Conservation (phyloP, 2,113 vertebrate species). For the Hippocampus mohnikei region DNA sequence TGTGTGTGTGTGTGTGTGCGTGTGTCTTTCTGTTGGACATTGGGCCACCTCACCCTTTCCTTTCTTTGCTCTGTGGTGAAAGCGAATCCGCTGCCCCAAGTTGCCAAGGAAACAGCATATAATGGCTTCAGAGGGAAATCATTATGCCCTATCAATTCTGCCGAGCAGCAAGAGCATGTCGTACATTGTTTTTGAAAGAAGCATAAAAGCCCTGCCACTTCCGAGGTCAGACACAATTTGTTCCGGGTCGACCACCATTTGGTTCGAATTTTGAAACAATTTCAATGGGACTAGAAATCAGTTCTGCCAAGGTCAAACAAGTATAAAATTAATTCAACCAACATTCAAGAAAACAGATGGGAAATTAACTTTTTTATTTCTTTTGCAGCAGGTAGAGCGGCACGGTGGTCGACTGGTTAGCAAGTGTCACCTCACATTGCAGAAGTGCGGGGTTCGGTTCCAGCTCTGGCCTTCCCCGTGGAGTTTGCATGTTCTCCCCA, state of each 20-base stretch:
- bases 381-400: too few species aligned
- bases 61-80: not conserved
- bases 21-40: not conserved
- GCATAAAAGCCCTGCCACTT: not conserved
- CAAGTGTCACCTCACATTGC: too few species aligned
- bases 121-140: not conserved
- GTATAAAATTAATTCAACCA: too few species aligned
- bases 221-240: not conserved
- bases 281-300: too few species aligned
- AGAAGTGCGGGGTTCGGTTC: too few species aligned
- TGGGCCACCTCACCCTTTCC: not conserved
- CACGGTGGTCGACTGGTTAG: too few species aligned
- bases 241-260: not conserved
- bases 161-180: not conserved
- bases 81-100: not conserved
- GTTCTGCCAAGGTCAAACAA: not conserved
- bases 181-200: not conserved
- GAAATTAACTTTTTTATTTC: too few species aligned
- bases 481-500: too few species aligned
- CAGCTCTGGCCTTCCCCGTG: too few species aligned
- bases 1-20: not conserved
- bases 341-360: not conserved
- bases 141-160: not conserved
- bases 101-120: not conserved
- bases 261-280: not conserved